These are phyloP conservation scores for Sebastes hubbsi DNA, from an alignment of 2,797 vertebrate species.

Conservation along the genomic window DNA sequence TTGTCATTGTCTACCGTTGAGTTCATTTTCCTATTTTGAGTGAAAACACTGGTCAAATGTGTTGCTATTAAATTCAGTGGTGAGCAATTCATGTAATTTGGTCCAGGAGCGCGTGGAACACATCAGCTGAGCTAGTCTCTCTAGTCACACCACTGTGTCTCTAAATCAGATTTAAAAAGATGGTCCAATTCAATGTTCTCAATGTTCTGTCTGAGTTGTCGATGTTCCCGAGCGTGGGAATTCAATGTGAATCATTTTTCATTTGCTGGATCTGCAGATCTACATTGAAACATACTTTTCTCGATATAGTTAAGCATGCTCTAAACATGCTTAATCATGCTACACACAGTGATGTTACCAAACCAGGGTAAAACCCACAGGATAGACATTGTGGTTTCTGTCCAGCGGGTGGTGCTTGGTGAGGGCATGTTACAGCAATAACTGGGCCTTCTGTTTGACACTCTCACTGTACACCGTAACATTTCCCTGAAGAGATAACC, in stretches of 20 bases:
- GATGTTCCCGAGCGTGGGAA: background rate
- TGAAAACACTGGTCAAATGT: background rate
- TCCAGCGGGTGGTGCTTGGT: too few relatives aligned
- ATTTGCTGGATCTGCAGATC: too few relatives aligned
- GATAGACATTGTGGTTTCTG: too few relatives aligned
- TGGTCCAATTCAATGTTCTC: background rate
- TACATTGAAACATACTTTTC: too few relatives aligned
- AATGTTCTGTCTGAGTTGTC: background rate
- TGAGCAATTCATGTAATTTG: background rate
- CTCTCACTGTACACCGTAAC: too few relatives aligned
- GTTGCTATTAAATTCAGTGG: background rate
- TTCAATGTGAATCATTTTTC: background rate
- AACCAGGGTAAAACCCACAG: too few relatives aligned
- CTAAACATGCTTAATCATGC: too few relatives aligned
- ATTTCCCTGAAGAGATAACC: background rate
- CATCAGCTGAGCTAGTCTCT: conserved; percentile 12
- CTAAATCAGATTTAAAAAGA: conserved; percentile 32
- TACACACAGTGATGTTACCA: too few relatives aligned
- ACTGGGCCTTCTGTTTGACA: too few relatives aligned
- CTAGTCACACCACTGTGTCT: background rate
- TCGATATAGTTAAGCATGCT: background rate
- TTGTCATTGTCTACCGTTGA: too few relatives aligned
- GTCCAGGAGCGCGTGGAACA: background rate
- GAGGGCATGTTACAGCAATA: too few relatives aligned
- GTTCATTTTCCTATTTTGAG: background rate